Evolutionary conservation across 2,797 vertebrate species (phyloP).

Genomic region (Orestias chungarensis): DNA sequence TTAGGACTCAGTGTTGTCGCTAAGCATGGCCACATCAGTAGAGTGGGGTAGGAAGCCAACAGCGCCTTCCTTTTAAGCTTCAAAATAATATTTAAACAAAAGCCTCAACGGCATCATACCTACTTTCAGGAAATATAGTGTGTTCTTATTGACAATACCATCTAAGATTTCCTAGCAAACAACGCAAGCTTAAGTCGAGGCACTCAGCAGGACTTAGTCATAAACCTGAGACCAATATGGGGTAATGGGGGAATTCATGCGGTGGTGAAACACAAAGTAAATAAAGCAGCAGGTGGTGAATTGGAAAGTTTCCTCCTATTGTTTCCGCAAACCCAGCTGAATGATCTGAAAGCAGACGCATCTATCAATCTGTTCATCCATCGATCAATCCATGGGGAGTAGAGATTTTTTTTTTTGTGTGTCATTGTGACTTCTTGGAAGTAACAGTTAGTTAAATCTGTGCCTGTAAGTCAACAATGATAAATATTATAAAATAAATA

Average conservation of each 20-base stretch:
- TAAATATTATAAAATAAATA: no score
- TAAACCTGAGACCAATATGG: not conserved
- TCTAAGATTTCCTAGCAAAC: not conserved
- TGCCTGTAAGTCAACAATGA: conserved; percentile 68
- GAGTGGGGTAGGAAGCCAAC: not conserved
- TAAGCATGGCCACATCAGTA: not conserved
- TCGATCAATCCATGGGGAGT: not conserved
- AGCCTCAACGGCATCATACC: not conserved
- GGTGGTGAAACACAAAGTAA: not conserved
- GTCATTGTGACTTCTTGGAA: conserved; percentile 28
- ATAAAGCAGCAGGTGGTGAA: not conserved
- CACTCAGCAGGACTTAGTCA: not conserved
- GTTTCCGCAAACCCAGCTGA: not conserved
- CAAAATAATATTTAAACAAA: not conserved
- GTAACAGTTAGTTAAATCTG: conserved; percentile 37
- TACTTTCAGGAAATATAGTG: not conserved
- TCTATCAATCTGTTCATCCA: not conserved
- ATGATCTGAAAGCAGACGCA: not conserved
- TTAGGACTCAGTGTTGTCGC: not conserved
- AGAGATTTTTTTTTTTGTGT: not conserved
- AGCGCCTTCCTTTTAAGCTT: not conserved
- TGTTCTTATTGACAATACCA: not conserved
- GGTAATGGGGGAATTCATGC: no score
- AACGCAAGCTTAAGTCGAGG: not conserved
- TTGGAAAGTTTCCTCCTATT: not conserved